Evolutionary conservation across 64 coral and sea anemone genomes (phyloP), one percentile per base, ranked within the genome.

Genomic region (Stichodactyla mertensii): DNA sequence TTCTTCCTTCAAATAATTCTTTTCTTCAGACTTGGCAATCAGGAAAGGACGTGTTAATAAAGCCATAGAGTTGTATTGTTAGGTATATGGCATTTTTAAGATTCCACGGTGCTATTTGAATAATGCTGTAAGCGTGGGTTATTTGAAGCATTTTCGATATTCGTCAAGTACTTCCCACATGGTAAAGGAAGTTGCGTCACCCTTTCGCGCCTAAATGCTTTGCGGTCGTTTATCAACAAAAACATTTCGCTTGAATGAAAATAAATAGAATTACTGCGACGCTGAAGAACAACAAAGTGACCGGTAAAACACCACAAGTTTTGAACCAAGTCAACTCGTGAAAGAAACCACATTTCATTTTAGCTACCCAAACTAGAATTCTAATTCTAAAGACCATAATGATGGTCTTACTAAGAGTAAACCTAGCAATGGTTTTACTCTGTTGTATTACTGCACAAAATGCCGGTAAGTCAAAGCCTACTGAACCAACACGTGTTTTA

Each of bases 211-310:
- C 78, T 54, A 55, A 18, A 6, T 55, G 36, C 78, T 81, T 74
- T 74, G 69, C 69, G 69, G 69, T 74, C 69, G 24, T 10, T 81
- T 81, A 52, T 81, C 78, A 81, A 81, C 78, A 81, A 81, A 81
- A 81, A 55, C 78, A 19, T 51, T 16, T 81, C 78, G 78, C 78
- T 54, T 81, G 51, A 81, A 19, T 81, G 52, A 81, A 54, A 4
- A 19, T 4, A 52, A 53, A 20, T 74, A 74, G 69, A 74, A 74
- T 0, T 5, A 71, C n/a, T 4, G 24, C 24, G 69, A 11, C 69
- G 24, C 23, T n/a, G n/a, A n/a, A 70, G 19, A 36, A 26, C 8
- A 74, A 26, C n/a, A 74, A 74, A 74, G 10, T 14, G 14, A 74
- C 69, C 69, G 69, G 69, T 74, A 31, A 74, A 74, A 74, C 69